Conservation (phyloP, 2,888 invertebrate species). For the Drosophila monieri region DNA sequence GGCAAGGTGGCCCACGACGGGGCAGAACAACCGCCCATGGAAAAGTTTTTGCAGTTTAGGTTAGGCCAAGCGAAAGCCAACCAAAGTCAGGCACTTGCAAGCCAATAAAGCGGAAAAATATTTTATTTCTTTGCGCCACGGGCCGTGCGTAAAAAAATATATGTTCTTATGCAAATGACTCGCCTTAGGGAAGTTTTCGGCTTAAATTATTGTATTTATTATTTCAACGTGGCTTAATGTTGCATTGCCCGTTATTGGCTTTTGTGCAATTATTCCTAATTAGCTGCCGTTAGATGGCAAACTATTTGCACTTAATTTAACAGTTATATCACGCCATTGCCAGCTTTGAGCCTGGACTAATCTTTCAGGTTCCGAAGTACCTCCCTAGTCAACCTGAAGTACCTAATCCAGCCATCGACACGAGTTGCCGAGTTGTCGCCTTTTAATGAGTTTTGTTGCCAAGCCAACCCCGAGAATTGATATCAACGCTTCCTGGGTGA, state of each 20-base stretch:
- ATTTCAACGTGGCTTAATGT: slow-evolving; percentile 22
- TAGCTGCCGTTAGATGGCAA: slow-evolving; percentile 10
- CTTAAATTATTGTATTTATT: slow-evolving; percentile 27
- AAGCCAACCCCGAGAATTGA: slow-evolving; percentile 23
- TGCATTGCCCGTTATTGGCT: slow-evolving; percentile 11
- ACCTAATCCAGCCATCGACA: slow-evolving; percentile 11
- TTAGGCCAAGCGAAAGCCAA: slow-evolving; percentile 32
- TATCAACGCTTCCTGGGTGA: slow-evolving; percentile 45
- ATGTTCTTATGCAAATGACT: slow-evolving; percentile 35
- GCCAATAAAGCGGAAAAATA: slow-evolving; percentile 54
- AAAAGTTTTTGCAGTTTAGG: slow-evolving; percentile 37
- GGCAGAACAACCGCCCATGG: slow-evolving; percentile 18
- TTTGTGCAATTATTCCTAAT: slow-evolving; percentile 36
- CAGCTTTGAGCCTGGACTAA: slow-evolving; percentile 21
- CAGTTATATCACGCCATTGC: slow-evolving; percentile 35
- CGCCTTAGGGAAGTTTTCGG: not conserved
- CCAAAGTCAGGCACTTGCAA: slow-evolving; percentile 43
- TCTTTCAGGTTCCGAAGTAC: slow-evolving; percentile 1
- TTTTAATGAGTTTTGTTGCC: slow-evolving; percentile 30
- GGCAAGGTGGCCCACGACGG: not conserved
- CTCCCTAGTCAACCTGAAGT: slow-evolving; percentile 4
- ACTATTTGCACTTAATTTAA: slow-evolving; percentile 35
- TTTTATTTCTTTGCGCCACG: slow-evolving; percentile 10
- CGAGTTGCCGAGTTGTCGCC: slow-evolving; percentile 6
- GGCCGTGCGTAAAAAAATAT: slow-evolving; percentile 21